Percentiles rank a stretch among this genome's conserved stretches.
Conservation (phyloP, 2,797 vertebrate genomes). For the Chrosomus eos region DNA sequence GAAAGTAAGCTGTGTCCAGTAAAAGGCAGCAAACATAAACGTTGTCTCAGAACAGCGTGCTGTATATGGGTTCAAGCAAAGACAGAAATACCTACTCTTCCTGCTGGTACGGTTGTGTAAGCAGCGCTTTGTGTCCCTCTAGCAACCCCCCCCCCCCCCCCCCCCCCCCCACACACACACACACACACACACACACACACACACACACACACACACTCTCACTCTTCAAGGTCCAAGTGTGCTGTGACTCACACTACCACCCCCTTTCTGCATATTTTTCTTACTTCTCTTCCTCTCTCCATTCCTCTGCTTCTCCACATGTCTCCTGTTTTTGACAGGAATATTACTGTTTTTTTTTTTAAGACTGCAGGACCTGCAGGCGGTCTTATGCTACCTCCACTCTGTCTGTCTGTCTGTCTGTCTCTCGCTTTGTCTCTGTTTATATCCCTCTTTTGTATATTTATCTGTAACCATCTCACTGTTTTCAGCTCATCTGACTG, state of each 20-base stretch:
- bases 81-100: constrained; percentile 53
- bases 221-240: constrained; percentile 49
- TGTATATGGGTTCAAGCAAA: constrained; percentile 30
- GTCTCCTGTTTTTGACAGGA: constrained; percentile 47
- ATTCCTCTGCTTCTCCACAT: constrained; percentile 29
- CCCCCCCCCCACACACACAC: not conserved
- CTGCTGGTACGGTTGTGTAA: constrained; percentile 61
- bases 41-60: constrained; percentile 35
- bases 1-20: constrained; percentile 42
- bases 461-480: constrained; percentile 13
- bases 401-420: constrained; percentile 44
- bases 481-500: constrained; percentile 27
- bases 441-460: constrained; percentile 30
- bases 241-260: constrained; percentile 47
- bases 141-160: not conserved
- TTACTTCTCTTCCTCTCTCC: constrained; percentile 56
- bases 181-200: too few relatives aligned
- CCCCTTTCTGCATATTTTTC: constrained; percentile 48
- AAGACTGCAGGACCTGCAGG: not conserved
- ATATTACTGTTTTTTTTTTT: not conserved
- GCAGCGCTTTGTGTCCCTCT: constrained; percentile 57
- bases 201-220: not conserved
- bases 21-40: constrained; percentile 20
- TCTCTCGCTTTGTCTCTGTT: constrained; percentile 20
- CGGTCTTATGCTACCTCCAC: constrained; percentile 48